Evolutionary conservation across 2,888 invertebrate species (phyloP), one percentile per base, ranked within the genome.

Genomic region (Metacarcinus magister): DNA sequence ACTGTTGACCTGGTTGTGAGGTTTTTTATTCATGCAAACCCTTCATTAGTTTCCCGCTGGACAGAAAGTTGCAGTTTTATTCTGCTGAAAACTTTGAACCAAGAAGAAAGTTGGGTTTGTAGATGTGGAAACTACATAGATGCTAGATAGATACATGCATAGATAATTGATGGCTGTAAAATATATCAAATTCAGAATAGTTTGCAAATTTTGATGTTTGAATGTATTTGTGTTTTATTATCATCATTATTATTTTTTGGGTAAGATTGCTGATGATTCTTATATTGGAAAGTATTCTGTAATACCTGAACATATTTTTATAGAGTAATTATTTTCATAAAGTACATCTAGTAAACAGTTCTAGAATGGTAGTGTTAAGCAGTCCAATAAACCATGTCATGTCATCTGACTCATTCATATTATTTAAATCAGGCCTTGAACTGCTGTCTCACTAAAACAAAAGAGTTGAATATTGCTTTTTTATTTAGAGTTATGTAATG

Each of bases 401-500:
- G 75, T 75, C 75, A 75, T 28, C n/a, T 28, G 75, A 75, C 23
- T 75, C 75, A 75, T 75, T n/a, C 75, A 75, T 75, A 75, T 75
- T 75, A 54, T 54, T 75, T 75, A 28, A 75, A 75, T 75, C 75
- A 28, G 75, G 75, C 75, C 28, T 75, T 10, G n/a, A 75, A 28
- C 75, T 75, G 75, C 75, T 75, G 75, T 75, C 75, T 75, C 28
- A 75, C 28, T 75, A 28, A 75, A 75, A n/a, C 75, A 75, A 28
- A 75, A 75, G 28, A 75, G 28, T 28, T 28, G 75, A 75, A 75
- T 28, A 75, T 28, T 75, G 23, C 43, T 60, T 23, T 60, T 89
- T 90, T 89, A 44, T 28, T 82, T 93, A 75, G 93, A 82, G 13
- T 93, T 48, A 60, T 82, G 93, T 93, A 23, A 93, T 82, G 44